Base-by-base conservation (phyloP, 2,113 vertebrate genomes). In the Lepus timidus region DNA sequence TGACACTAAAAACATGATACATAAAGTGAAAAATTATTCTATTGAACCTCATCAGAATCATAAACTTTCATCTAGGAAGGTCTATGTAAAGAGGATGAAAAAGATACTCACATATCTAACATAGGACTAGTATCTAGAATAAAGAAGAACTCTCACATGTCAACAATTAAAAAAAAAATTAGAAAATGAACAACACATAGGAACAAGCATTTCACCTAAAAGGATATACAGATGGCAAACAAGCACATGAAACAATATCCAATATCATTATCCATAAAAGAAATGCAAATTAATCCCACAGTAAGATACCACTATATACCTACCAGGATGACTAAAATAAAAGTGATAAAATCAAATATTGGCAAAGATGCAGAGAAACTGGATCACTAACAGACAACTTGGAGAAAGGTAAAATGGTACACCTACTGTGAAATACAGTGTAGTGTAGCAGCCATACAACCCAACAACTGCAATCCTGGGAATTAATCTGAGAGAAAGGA, bases 21-120 rank as follows among this genome's bases (percentile, higher is more conserved):
- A 91, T 76, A 90, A 71, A 91, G 23, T 78, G 3, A 90, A 80
- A 86, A 88, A 78, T 7, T 91, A 12, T 49, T 89, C 58, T 89
- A 51, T 0, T 71, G 11, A 25, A 75, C 20, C 20, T 88, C 67
- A 78, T 88, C n/a, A 44, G 87, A 71, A 51, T 44, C 74, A 64
- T 70, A 64, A 95, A 68, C 27, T 67, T 82, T 62, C 23, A 76
- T 36, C 31, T 65, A 5, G 83, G 22, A 87, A 85, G 70, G 44
- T 31, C 20, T 55, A 86, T 83, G 39, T 62, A 73, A 82, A 88
- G 29, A 89, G 6, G 20, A 90, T 19, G 1, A 91, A 84, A 89
- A 93, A 19, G 36, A 44, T 12, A 91, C 86, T 22, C 17, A 81
- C n/a, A 71, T 84, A 71, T 80, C 19, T 39, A 91, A 55, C 33